Conservation (phyloP, 2,888 invertebrate genomes). For the Pycnomerus fuliginosus region DNA sequence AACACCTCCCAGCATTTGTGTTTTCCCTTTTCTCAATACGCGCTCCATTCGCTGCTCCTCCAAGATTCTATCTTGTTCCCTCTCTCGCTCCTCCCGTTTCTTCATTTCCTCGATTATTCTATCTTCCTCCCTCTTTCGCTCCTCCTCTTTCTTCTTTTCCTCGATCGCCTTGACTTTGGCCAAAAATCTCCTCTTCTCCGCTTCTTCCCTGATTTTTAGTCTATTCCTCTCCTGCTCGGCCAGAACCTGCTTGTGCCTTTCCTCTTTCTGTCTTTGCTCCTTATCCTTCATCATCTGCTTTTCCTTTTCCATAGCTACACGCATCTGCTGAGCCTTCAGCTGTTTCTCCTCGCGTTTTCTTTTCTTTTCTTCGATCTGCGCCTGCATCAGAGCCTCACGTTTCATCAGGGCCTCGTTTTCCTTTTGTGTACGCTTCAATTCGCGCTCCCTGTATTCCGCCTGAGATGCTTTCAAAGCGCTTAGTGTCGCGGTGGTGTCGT, state of each 20-base stretch:
- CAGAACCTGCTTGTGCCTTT: slow-evolving; percentile 33
- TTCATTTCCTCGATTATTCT: slow-evolving; percentile 42
- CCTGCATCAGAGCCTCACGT: slow-evolving; percentile 61
- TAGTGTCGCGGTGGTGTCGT: too few relatives aligned
- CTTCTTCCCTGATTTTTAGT: slow-evolving; percentile 52
- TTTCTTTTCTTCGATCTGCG: slow-evolving; percentile 59
- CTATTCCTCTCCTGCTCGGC: slow-evolving; percentile 51
- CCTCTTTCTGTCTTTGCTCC: slow-evolving; percentile 54
- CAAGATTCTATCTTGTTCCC: slow-evolving; percentile 39
- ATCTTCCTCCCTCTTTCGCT: slow-evolving; percentile 40
- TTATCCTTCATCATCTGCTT: slow-evolving; percentile 53
- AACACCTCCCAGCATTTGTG: too few relatives aligned
- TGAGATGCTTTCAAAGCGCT: slow-evolving; percentile 40
- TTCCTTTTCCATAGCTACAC: slow-evolving; percentile 56
- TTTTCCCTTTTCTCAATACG: too few relatives aligned
- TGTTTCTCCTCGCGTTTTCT: slow-evolving; percentile 52
- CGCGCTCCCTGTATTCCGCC: slow-evolving; percentile 38
- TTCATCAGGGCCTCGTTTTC: slow-evolving; percentile 51
- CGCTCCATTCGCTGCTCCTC: slow-evolving; percentile 48
- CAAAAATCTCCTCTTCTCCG: slow-evolving; percentile 52
- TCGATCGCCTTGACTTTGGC: slow-evolving; percentile 55
- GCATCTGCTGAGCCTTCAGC: slow-evolving; percentile 51
- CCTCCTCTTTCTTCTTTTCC: slow-evolving; percentile 39
- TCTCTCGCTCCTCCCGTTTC: slow-evolving; percentile 20
- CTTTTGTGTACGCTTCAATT: slow-evolving; percentile 32